Conservation (phyloP, 2,113 vertebrate genomes). For the Protomyctophum bolini region DNA sequence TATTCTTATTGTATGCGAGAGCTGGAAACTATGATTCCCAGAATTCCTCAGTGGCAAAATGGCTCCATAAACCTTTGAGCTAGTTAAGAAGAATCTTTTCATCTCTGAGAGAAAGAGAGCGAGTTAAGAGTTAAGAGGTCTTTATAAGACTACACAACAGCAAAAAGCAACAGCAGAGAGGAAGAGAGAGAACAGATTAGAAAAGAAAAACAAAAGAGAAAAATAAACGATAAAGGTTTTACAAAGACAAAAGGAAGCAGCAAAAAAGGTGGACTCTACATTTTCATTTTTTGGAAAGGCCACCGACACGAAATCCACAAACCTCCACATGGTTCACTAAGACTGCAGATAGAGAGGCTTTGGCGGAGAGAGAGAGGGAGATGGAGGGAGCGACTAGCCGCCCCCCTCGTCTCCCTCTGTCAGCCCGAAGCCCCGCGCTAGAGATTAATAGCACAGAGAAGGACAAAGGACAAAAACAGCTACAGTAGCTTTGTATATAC, state of each 20-base stretch:
- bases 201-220: constrained; percentile 84
- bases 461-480: constrained; percentile 97
- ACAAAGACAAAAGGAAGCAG: constrained; percentile 95
- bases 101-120: constrained; percentile 89
- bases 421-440: constrained; percentile 89
- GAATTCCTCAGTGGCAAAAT: constrained; percentile 92
- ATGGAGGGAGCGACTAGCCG: constrained; percentile 72
- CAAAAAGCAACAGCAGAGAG: constrained; percentile 97
- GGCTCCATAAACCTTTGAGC: constrained; percentile 98
- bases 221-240: constrained; percentile 70
- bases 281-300: constrained; percentile 84
- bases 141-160: constrained; percentile 94
- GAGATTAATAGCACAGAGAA: constrained; percentile 97
- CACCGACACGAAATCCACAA: constrained; percentile 98
- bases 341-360: constrained; percentile 89
- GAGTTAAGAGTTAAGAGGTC: constrained; percentile 79
- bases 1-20: constrained; percentile 62
- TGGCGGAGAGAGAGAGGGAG: constrained; percentile 67
- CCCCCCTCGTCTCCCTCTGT: constrained; percentile 46
- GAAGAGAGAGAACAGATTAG: constrained; percentile 81
- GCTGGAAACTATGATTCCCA: constrained; percentile 89
- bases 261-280: constrained; percentile 93
- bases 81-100: constrained; percentile 99
- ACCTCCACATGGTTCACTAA: constrained; percentile 99
- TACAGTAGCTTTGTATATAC: constrained; percentile 99